A percentile compares a stretch with the other conserved stretches of the same genome.
Evolutionary conservation across 2,797 vertebrate species (phyloP).

Genomic region (Trematomus bernacchii): DNA sequence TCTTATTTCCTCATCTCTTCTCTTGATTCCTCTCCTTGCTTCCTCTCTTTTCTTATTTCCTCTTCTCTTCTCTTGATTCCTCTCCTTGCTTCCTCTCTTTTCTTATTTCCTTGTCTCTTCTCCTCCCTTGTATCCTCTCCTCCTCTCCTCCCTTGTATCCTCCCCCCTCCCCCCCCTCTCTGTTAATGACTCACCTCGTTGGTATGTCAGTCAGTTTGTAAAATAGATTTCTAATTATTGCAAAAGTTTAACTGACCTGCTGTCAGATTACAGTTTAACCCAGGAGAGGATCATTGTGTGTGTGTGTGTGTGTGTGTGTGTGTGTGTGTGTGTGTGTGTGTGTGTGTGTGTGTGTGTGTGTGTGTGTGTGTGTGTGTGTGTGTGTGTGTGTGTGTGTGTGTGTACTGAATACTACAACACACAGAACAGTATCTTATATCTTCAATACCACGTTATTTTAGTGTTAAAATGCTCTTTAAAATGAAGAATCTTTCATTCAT

Average conservation of each 20-base stretch:
- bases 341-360: conserved; percentile 14
- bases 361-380: conserved; percentile 3
- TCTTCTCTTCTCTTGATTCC: too few species aligned
- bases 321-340: conserved; percentile 12
- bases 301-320: conserved; percentile 5
- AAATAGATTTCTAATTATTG: conserved; percentile 59
- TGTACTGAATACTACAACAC: neutral
- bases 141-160: neutral
- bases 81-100: too few species aligned
- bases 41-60: too few species aligned
- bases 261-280: conserved; percentile 64
- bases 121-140: neutral
- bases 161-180: neutral
- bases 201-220: conserved; percentile 42
- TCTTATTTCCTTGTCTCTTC: too few species aligned
- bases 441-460: too few species aligned
- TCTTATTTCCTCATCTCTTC: too few species aligned
- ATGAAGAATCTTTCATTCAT: too few species aligned
- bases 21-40: too few species aligned
- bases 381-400: neutral
- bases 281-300: neutral
- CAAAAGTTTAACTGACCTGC: conserved; percentile 54
- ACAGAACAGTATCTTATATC: too few species aligned
- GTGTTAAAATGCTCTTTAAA: too few species aligned
- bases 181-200: conserved; percentile 51